phyloP scores from a whole-genome alignment of 1,140 invertebrate genomes.

The Chionoecetes opilio region DNA sequence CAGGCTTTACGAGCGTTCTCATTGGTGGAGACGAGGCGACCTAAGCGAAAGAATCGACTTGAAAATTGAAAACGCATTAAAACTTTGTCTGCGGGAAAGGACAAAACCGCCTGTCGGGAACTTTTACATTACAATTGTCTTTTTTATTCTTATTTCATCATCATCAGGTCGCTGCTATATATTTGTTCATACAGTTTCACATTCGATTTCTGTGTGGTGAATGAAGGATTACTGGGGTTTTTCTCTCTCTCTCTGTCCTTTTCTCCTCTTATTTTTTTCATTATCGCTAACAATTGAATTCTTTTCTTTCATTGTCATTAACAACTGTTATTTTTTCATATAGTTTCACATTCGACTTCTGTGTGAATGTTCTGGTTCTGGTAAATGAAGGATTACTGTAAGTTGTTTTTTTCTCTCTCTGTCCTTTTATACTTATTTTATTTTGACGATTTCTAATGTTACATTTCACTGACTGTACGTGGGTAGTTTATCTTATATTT shows the following conservation, averaged over 20 bases:
- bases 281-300: too few species aligned
- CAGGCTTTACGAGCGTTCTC: slow-evolving; percentile 32
- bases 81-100: slow-evolving; percentile 17
- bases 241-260: background rate
- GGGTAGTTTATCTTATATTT: too few species aligned
- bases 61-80: slow-evolving; percentile 10
- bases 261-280: too few species aligned
- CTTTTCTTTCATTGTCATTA: too few species aligned
- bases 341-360: too few species aligned
- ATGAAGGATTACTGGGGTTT: background rate
- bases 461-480: too few species aligned
- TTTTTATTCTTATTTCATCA: slow-evolving; percentile 2
- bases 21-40: background rate
- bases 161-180: background rate
- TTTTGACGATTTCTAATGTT: too few species aligned
- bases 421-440: too few species aligned
- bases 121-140: background rate
- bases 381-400: too few species aligned
- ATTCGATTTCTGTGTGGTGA: background rate
- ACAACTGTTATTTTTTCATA: too few species aligned
- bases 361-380: too few species aligned
- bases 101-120: background rate
- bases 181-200: background rate
- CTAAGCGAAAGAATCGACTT: background rate
- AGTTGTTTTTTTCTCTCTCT: too few species aligned